Evolutionary conservation across 2,113 vertebrate genomes (phyloP), one percentile per base, ranked within the genome.

Genomic region (Apaloderma vittatum): DNA sequence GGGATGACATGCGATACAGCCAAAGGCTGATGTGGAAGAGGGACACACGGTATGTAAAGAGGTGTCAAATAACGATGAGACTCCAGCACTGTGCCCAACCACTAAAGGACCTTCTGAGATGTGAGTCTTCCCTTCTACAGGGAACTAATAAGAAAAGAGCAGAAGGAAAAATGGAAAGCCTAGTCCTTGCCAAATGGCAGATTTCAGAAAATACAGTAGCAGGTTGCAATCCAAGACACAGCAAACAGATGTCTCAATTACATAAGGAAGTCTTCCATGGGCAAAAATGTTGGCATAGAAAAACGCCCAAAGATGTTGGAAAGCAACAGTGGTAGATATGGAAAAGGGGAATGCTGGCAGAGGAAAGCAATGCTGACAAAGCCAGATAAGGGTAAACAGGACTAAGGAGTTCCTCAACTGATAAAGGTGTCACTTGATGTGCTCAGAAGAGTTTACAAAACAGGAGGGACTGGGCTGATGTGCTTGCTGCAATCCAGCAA

Each of bases 401-500:
- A 81, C 65, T 65, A 55, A 70, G 76, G 49, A 90, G 59, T 30
- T 84, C 45, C 80, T 93, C 72, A 85, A 95, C 76, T 80, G 68
- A 48, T 78, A 77, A 74, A 26, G 8, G 37, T 32, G 55, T 34
- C 79, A 43, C n/a, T 5, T 59, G 36, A 84, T 77, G n/a, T 70
- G 88, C 63, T 92, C 71, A 80, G 46, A 86, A 80, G 37, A 34
- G 26, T 84, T 94, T 84, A 70, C 43, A 84, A 59, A 94, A 78
- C 72, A 86, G 72, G 63, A 92, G 51, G 26, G 72, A 77, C 75
- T 36, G 51, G 67, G 78, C 63, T 90, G 79, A 73, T 52, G n/a
- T 51, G 43, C 29, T 55, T 86, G 75, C 43, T 75, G 79, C 43
- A 63, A 52, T 21, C 49, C 70, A 90, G 55, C 48, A 88, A 26